These are phyloP conservation scores for Tragelaphus scriptus DNA, from an alignment of 2,113 vertebrate genomes.

Conservation along the genomic window DNA sequence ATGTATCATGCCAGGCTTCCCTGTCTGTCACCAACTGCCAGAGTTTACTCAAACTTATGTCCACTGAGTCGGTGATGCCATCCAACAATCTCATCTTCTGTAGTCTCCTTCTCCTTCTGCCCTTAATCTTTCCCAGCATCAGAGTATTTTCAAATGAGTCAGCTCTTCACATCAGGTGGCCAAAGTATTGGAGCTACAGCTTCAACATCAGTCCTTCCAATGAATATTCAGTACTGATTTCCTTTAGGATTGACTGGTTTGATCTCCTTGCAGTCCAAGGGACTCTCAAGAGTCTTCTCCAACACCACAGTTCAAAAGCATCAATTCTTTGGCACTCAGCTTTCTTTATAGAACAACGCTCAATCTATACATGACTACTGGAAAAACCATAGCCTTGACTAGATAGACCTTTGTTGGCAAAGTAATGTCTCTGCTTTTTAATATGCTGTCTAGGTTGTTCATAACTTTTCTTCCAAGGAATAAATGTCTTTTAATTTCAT, in stretches of 20 bases:
- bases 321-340: neutral
- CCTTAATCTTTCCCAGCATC: neutral
- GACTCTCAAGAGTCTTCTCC: neutral
- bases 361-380: neutral
- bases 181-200: neutral
- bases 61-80: neutral
- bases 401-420: neutral
- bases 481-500: neutral
- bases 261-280: neutral
- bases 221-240: neutral
- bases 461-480: neutral
- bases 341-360: neutral
- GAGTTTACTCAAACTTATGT: neutral
- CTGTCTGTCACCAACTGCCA: neutral
- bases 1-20: neutral
- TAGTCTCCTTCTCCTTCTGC: rapidly evolving
- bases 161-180: neutral
- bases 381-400: neutral
- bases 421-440: neutral
- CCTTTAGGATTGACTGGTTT: neutral
- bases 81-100: neutral
- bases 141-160: neutral
- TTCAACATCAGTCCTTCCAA: neutral
- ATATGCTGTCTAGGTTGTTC: neutral
- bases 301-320: neutral